Percentiles rank a stretch among this genome's conserved stretches.
phyloP scores from a whole-genome alignment of 1,140 invertebrate species.

The Drosophila ambigua region DNA sequence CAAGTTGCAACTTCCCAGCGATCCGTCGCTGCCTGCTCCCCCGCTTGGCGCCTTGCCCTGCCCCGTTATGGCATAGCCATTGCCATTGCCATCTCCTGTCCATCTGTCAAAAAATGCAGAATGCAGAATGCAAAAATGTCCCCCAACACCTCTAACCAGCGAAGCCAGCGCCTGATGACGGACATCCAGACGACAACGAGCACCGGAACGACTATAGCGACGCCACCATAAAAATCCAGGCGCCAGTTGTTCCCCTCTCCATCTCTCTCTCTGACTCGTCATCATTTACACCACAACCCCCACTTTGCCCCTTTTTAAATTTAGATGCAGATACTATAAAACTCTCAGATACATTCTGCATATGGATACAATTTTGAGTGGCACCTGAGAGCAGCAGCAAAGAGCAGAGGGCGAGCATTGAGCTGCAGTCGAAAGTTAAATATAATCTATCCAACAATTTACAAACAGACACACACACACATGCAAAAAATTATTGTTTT shows the following conservation, averaged over 20 bases:
- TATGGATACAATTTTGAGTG: slow-evolving; percentile 25
- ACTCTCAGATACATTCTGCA: slow-evolving; percentile 23
- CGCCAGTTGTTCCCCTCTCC: slow-evolving; percentile 42
- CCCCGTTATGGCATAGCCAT: not conserved
- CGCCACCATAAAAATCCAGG: slow-evolving; percentile 68
- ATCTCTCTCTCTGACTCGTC: not conserved
- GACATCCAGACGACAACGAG: slow-evolving; percentile 57
- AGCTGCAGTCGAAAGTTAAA: slow-evolving; percentile 52
- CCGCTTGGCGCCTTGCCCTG: not conserved
- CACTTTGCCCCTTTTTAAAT: slow-evolving; percentile 46
- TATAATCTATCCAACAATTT: slow-evolving; percentile 56
- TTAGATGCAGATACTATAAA: slow-evolving; percentile 51
- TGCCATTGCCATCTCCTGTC: slow-evolving; percentile 22
- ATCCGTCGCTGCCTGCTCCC: slow-evolving; percentile 7
- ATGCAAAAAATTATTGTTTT: slow-evolving; percentile 35
- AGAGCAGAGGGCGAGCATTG: not conserved
- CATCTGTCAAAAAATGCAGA: slow-evolving; percentile 67
- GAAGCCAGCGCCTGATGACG: slow-evolving; percentile 40
- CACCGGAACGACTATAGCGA: slow-evolving; percentile 35
- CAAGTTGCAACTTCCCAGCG: slow-evolving; percentile 44
- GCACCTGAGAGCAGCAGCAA: not conserved
- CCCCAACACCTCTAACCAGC: slow-evolving; percentile 60
- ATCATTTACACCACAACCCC: slow-evolving; percentile 17
- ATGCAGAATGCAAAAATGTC: slow-evolving; percentile 58
- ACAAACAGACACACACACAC: slow-evolving; percentile 10